These are phyloP conservation scores for Hydropsyche tenuis DNA, from an alignment of 1,140 invertebrate genomes.

Conservation along the genomic window DNA sequence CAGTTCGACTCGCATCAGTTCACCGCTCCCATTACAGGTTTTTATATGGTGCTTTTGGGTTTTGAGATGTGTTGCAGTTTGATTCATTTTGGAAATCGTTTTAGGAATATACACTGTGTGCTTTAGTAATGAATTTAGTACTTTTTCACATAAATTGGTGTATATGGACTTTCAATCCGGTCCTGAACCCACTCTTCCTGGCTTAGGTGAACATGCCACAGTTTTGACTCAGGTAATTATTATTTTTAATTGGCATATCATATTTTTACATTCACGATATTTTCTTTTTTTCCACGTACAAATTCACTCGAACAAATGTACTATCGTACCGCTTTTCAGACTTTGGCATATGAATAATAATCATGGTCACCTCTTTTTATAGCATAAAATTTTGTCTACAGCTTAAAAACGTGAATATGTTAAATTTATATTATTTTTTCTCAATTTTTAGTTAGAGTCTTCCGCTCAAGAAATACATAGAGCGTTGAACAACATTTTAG, in stretches of 20 bases:
- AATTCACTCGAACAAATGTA: too few relatives aligned
- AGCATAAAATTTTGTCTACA: too few relatives aligned
- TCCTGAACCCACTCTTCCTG: constrained; percentile 85
- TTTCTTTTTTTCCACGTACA: too few relatives aligned
- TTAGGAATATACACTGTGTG: constrained; percentile 86
- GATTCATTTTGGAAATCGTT: constrained; percentile 32
- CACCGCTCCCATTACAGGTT: constrained; percentile 74
- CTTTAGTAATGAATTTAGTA: constrained; percentile 99
- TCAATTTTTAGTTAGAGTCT: constrained; percentile 82
- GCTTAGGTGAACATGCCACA: constrained; percentile 87
- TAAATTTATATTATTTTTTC: background rate
- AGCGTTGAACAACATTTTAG: constrained; percentile 83
- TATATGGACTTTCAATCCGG: constrained; percentile 99
- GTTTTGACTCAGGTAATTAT: constrained; percentile 89
- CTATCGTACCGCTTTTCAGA: background rate
- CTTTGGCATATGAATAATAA: too few relatives aligned
- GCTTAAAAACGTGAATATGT: background rate
- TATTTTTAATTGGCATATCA: background rate
- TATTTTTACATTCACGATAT: background rate
- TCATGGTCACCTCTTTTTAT: too few relatives aligned
- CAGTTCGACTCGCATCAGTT: constrained; percentile 95
- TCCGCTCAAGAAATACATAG: constrained; percentile 89
- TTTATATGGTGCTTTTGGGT: constrained; percentile 42
- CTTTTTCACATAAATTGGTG: constrained; percentile 99
- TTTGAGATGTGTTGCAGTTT: background rate